These are phyloP conservation scores for Lordiphosa clarofinis DNA, from an alignment of 1,140 invertebrate genomes.

Conservation along the genomic window DNA sequence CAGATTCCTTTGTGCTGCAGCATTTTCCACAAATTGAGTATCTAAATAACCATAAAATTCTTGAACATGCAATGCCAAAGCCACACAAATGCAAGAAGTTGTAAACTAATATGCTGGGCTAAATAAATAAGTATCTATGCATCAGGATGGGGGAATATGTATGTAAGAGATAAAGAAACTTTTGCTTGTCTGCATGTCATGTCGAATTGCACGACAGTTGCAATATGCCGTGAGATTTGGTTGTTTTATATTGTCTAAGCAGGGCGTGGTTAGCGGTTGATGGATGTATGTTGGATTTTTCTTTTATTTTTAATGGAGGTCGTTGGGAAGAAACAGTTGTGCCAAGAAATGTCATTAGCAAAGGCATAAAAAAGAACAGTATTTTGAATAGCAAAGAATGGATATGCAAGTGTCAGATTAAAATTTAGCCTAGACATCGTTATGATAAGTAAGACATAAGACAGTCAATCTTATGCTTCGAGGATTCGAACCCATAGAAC, in stretches of 20 bases:
- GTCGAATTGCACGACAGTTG: slow-evolving; percentile 38
- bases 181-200: slow-evolving; percentile 31
- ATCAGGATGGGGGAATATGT: slow-evolving; percentile 14
- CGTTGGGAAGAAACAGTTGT: slow-evolving; percentile 4
- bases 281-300: too few species aligned
- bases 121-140: slow-evolving; percentile 36
- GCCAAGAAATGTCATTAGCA: neutral
- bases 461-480: too few species aligned
- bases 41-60: slow-evolving; percentile 71
- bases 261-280: slow-evolving; percentile 7
- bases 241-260: slow-evolving; percentile 5
- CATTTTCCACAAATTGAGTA: slow-evolving; percentile 57
- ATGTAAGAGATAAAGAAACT: slow-evolving; percentile 48
- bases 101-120: slow-evolving; percentile 41
- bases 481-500: too few species aligned
- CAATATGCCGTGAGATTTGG: slow-evolving; percentile 11
- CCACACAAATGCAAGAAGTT: slow-evolving; percentile 41
- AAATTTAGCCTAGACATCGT: too few species aligned
- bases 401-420: too few species aligned
- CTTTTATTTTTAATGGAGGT: neutral
- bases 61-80: slow-evolving; percentile 59
- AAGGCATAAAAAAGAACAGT: too few species aligned
- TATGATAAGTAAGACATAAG: too few species aligned
- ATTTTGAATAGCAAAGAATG: too few species aligned
- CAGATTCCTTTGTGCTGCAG: slow-evolving; percentile 9